Evolutionary conservation across 2,888 invertebrate species (phyloP).

Genomic region (Falcaria lacertinaria): DNA sequence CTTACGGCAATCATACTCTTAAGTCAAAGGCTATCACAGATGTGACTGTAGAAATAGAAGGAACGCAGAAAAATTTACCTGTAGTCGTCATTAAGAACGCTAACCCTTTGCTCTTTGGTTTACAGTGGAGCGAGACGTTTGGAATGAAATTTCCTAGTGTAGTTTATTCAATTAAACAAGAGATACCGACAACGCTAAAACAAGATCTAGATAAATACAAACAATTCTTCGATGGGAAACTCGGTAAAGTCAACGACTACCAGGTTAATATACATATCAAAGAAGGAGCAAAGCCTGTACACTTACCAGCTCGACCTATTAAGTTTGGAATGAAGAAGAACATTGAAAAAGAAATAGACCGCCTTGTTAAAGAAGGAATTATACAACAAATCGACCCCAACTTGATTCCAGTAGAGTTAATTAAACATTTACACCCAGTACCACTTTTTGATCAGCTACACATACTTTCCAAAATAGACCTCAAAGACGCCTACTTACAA

Average conservation of each 20-base stretch:
- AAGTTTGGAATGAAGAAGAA: constrained; percentile 4
- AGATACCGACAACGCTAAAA: neutral
- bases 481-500: no score
- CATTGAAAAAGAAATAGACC: constrained; percentile 6
- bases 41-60: constrained; percentile 5
- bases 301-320: constrained; percentile 5
- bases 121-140: constrained; percentile 8
- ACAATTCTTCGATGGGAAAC: constrained; percentile 6
- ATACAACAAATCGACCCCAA: neutral
- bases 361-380: neutral
- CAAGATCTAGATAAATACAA: constrained; percentile 1
- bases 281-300: constrained; percentile 7
- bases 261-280: constrained; percentile 14
- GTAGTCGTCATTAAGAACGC: constrained; percentile 6
- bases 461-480: constrained; percentile 2
- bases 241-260: constrained; percentile 6
- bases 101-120: constrained; percentile 9
- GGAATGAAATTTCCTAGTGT: constrained; percentile 7
- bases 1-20: neutral
- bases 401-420: neutral
- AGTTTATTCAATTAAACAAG: constrained; percentile 5
- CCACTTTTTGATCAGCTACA: constrained; percentile 10
- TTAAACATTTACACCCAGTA: constrained; percentile 6
- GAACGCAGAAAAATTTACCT: constrained; percentile 3
- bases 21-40: constrained; percentile 6